Conservation (phyloP, 2,113 vertebrate genomes). For the Halichoeres trimaculatus region DNA sequence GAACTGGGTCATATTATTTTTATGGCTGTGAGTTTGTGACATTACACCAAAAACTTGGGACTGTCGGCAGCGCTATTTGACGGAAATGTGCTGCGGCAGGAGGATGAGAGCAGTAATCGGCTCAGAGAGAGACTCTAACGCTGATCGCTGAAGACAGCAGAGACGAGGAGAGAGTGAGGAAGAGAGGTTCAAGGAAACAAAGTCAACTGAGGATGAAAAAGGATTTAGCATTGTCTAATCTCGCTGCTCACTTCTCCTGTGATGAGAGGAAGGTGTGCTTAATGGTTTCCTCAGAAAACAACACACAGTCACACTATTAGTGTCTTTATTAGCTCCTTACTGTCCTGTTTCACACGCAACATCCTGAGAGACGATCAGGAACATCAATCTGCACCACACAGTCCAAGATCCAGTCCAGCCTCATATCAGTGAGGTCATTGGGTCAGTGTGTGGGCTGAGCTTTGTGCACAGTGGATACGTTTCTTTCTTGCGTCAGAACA, state of each 20-base stretch:
- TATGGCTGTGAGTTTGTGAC: background rate
- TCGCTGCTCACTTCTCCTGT: background rate
- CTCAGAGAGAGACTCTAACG: slow-evolving; percentile 53
- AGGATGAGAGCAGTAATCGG: slow-evolving; percentile 58
- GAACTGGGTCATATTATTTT: background rate
- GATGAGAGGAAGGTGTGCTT: background rate
- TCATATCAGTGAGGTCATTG: background rate
- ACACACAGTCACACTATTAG: background rate
- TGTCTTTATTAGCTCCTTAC: slow-evolving; percentile 1
- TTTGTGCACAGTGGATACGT: background rate
- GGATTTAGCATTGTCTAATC: slow-evolving; percentile 30
- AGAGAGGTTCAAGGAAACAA: slow-evolving; percentile 34
- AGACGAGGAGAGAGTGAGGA: slow-evolving; percentile 51
- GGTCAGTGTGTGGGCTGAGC: slow-evolving; percentile 12
- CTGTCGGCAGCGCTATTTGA: slow-evolving; percentile 16
- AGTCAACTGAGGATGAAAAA: slow-evolving; percentile 37
- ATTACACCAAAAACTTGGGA: slow-evolving; percentile 15
- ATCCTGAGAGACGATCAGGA: slow-evolving; percentile 4
- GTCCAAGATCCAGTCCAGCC: slow-evolving; percentile 6
- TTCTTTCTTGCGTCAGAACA: background rate
- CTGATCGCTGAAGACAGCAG: slow-evolving; percentile 60
- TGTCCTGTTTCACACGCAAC: background rate
- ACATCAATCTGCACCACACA: background rate
- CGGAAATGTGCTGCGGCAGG: slow-evolving; percentile 39
- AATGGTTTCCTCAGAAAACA: background rate